Conservation (phyloP, 1,140 invertebrate species). For the Zaprionus davidi region DNA sequence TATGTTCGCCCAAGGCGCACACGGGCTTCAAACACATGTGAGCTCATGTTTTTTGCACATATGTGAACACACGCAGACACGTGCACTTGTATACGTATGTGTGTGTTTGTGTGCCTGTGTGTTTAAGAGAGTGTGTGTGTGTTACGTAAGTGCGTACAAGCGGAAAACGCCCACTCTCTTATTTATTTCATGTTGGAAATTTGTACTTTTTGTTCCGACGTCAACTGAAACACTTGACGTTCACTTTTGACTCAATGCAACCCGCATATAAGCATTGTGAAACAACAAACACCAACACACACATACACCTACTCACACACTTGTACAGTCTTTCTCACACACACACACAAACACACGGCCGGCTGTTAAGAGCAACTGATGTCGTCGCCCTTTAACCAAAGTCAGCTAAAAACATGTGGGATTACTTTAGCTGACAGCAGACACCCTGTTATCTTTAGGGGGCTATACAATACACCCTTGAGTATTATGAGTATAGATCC, state of each 20-base stretch:
- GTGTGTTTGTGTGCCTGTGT: constrained; percentile 31
- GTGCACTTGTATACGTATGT: constrained; percentile 34
- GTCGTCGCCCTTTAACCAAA: constrained; percentile 53
- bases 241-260: constrained; percentile 60
- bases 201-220: constrained; percentile 63
- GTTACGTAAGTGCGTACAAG: constrained; percentile 15
- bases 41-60: constrained; percentile 10
- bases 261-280: constrained; percentile 62
- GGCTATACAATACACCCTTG: background rate
- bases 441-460: background rate
- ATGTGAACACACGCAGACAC: constrained; percentile 13
- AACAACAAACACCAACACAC: constrained; percentile 25
- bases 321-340: constrained; percentile 7
- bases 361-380: constrained; percentile 49
- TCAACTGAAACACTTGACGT: constrained; percentile 72
- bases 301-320: constrained; percentile 17
- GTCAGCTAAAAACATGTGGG: background rate
- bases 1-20: constrained; percentile 38
- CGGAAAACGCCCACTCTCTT: constrained; percentile 29
- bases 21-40: background rate
- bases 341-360: constrained; percentile 6
- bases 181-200: constrained; percentile 32
- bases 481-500: background rate
- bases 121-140: constrained; percentile 15
- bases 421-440: background rate